These are phyloP conservation scores for Panthera uncia DNA, from an alignment of 2,113 vertebrate species.

Conservation along the genomic window DNA sequence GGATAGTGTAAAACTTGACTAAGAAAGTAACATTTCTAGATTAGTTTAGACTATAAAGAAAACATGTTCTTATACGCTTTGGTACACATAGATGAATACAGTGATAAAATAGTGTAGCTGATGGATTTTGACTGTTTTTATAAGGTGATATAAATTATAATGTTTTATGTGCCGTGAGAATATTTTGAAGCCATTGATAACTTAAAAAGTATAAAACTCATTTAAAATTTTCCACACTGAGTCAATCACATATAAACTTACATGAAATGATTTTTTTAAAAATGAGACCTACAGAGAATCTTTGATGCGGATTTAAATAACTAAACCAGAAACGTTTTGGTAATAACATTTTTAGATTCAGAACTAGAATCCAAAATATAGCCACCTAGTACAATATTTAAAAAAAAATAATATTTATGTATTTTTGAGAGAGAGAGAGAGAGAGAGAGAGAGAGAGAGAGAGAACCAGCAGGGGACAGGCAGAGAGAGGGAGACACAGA, in stretches of 20 bases:
- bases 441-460: too few species aligned
- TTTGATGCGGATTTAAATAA: background rate
- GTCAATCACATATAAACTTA: background rate
- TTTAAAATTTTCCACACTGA: background rate
- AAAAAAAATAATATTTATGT: too few species aligned
- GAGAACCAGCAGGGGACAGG: too few species aligned
- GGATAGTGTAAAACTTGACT: background rate
- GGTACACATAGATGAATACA: background rate
- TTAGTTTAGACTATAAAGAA: background rate
- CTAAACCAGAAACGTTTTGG: background rate
- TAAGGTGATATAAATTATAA: background rate
- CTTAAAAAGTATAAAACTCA: background rate
- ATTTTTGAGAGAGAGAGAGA: too few species aligned
- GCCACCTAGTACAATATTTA: background rate
- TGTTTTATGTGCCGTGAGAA: background rate
- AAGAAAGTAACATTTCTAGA: background rate
- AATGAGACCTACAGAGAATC: background rate
- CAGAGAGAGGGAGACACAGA: too few species aligned
- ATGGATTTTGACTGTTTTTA: background rate
- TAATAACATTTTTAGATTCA: background rate
- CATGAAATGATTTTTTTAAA: background rate
- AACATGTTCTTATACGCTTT: background rate
- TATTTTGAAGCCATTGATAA: background rate
- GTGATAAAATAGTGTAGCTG: background rate
- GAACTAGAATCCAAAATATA: background rate